Conservation (phyloP, 2,113 vertebrate species). For the Ochotona curzoniae region DNA sequence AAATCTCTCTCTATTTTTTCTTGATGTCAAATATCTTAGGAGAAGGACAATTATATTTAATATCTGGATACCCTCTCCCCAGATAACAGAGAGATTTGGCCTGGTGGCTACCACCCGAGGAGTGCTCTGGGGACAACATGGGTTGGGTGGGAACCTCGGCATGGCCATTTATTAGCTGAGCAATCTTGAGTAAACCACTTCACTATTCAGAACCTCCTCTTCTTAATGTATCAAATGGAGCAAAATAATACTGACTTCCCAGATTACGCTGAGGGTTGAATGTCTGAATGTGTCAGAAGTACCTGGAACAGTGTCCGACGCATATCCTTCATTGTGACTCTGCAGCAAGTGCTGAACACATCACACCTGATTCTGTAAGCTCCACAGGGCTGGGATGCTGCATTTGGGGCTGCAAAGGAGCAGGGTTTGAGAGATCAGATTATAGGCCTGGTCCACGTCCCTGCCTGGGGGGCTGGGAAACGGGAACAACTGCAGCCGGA, state of each 20-base stretch:
- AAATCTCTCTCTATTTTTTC: not conserved
- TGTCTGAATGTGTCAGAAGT: not conserved
- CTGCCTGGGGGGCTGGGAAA: not conserved
- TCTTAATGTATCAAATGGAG: slow-evolving; percentile 22
- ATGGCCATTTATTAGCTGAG: not conserved
- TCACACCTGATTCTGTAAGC: not conserved
- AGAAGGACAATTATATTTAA: not conserved
- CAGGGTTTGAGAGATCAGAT: not conserved
- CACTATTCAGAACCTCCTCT: not conserved
- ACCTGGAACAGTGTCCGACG: fast-evolving
- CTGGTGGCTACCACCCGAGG: fast-evolving
- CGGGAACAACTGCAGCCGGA: not conserved
- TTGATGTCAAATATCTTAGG: not conserved
- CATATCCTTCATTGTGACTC: not conserved
- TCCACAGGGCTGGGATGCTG: not conserved
- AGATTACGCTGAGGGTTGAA: not conserved
- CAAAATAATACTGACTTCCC: not conserved
- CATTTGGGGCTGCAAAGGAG: not conserved
- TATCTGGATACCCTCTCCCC: too few species aligned
- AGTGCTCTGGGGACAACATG: fast-evolving
- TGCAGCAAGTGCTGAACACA: not conserved
- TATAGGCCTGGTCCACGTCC: not conserved
- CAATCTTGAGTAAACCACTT: not conserved
- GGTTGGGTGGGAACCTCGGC: not conserved
- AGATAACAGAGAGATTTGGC: not conserved